Base-by-base conservation (phyloP, 2,113 vertebrate genomes). In the Mastomys natalensis region DNA sequence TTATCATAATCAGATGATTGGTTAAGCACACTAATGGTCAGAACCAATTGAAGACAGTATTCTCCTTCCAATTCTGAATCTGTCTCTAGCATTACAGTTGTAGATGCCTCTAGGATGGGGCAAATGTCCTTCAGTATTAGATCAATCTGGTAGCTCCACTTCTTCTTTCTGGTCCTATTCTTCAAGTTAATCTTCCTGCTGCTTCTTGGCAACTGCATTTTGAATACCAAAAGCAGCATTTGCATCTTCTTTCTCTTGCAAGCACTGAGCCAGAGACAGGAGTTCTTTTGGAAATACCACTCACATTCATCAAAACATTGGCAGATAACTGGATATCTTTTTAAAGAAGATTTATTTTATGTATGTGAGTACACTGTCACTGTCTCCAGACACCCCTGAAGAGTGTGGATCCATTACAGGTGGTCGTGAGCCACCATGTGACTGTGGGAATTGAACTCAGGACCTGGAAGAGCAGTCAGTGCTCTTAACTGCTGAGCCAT, bases 201-300 rank as follows among this genome's bases (percentile, higher is more conserved):
- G 40, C 58, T 87, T 76, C 45, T 77, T 73, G 3, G 45, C 24
- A 64, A 68, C n/a, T 70, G 43, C 7, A 76, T 81, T 87, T 90
- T 86, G 24, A 53, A 87, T 94, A 43, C 80, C 73, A 74, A 90
- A 78, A 81, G 62, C 19, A 85, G 13, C 7, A 80, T 80, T 92
- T 74, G 34, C 48, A 89, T 76, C 34, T 62, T n/a, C 58, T 70
- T n/a, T n/a, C 48, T 70, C 24, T 51, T 58, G 55, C 2, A 78
- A 87, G 21, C 45, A 21, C 24, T 66, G 7, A 66, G 22, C 31
- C 31, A 80, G 34, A 92, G 45, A 92, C 3, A 55, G n/a, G 34
- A 26, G 22, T 66, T 80, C 17, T 48, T 95, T 80, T 40, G 60
- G 40, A 93, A 92, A 66, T 90, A 66, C 64, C 31, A 58, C 7